phyloP scores from a whole-genome alignment of 2,888 invertebrate genomes.

The Caenorhabditis angaria region DNA sequence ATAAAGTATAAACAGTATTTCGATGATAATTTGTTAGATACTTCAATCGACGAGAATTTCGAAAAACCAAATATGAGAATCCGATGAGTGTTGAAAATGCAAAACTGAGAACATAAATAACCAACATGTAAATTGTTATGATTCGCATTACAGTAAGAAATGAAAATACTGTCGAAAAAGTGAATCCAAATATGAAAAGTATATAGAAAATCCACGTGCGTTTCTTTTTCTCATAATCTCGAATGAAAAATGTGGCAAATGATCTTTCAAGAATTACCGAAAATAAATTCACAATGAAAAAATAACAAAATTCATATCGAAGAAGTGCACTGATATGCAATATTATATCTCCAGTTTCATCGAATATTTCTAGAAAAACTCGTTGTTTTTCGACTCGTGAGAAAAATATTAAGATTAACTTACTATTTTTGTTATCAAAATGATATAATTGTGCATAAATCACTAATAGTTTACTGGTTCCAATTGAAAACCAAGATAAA shows the following conservation, averaged over 20 bases:
- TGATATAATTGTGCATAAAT: background rate
- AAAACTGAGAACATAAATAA: background rate
- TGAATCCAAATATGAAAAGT: background rate
- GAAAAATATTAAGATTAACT: no score
- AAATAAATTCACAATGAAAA: background rate
- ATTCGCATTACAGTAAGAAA: background rate
- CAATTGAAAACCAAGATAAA: background rate
- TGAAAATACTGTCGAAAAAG: background rate
- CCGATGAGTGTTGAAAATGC: background rate
- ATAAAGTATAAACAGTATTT: slow-evolving; percentile 6
- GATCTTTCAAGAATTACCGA: background rate
- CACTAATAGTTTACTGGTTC: background rate
- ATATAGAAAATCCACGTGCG: background rate
- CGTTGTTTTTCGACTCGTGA: no score
- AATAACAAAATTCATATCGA: background rate
- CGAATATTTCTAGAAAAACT: background rate
- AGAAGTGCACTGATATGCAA: background rate
- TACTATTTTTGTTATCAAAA: background rate
- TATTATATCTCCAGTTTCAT: background rate
- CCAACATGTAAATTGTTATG: background rate
- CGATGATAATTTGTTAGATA: background rate
- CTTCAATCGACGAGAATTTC: background rate
- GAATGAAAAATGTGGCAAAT: background rate
- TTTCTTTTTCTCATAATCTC: background rate
- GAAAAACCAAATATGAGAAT: background rate